Evolutionary conservation across 2,113 vertebrate species (phyloP).

Genomic region (Macheiramphus alcinus): DNA sequence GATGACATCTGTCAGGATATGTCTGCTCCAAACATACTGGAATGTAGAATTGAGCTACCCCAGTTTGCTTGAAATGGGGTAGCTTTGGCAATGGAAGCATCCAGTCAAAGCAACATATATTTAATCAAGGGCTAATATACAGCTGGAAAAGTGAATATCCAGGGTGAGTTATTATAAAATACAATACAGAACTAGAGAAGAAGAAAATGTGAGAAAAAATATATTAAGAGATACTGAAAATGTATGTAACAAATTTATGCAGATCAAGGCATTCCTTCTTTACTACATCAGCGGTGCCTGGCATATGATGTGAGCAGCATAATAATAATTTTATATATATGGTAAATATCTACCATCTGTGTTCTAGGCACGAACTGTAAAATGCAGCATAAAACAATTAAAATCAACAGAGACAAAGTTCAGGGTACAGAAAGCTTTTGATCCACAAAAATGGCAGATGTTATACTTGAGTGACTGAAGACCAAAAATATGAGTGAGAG

Average conservation of each 20-base stretch:
- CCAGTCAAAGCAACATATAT: not conserved
- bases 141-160: not conserved
- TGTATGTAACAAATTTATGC: constrained; percentile 28
- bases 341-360: constrained; percentile 62
- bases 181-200: not conserved
- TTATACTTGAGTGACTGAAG: constrained; percentile 12
- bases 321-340: constrained; percentile 48
- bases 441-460: constrained; percentile 32
- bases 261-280: constrained; percentile 58
- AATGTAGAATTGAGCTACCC: not conserved
- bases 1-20: not conserved
- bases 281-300: constrained; percentile 21
- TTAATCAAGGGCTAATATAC: not conserved
- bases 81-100: not conserved
- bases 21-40: not conserved
- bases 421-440: constrained; percentile 27
- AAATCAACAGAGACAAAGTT: constrained; percentile 42
- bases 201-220: not conserved
- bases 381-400: constrained; percentile 57
- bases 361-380: constrained; percentile 7
- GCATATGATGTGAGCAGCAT: constrained; percentile 46
- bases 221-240: not conserved
- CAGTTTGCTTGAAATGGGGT: not conserved
- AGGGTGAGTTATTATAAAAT: not conserved
- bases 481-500: not conserved